Evolutionary conservation across 2,888 invertebrate genomes (phyloP).

Genomic region (Luffia ferchaultella): DNA sequence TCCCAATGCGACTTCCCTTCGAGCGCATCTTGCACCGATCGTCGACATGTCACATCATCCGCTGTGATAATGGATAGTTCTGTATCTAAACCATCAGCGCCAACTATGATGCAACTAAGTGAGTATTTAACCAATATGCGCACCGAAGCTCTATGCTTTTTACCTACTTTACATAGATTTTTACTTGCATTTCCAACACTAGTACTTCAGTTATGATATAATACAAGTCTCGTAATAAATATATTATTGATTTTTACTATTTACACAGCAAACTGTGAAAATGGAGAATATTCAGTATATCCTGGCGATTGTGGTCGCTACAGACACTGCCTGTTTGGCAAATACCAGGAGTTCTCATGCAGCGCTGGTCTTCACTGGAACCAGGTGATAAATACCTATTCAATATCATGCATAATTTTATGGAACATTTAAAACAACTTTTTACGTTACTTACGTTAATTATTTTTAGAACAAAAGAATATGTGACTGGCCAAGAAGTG

Average conservation of each 20-base stretch:
- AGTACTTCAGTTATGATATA: background rate
- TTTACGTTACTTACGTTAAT: too few relatives aligned
- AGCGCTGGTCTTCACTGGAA: constrained; percentile 79
- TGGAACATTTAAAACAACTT: too few relatives aligned
- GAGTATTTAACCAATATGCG: too few relatives aligned
- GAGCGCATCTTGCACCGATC: constrained; percentile 67
- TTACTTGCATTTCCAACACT: background rate
- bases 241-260: too few relatives aligned
- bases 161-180: background rate
- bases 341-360: constrained; percentile 76
- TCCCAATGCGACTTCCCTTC: constrained; percentile 80
- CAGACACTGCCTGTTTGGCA: constrained; percentile 81
- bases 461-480: constrained; percentile 63
- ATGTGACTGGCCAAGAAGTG: constrained; percentile 77
- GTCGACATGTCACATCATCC: constrained; percentile 28
- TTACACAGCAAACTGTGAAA: constrained; percentile 64
- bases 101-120: constrained; percentile 18
- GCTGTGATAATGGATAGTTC: constrained; percentile 26
- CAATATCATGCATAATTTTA: too few relatives aligned
- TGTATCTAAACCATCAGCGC: constrained; percentile 20
- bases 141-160: too few relatives aligned
- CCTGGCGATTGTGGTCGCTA: constrained; percentile 78
- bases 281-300: constrained; percentile 70
- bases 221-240: too few relatives aligned
- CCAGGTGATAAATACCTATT: constrained; percentile 57